phyloP scores from a whole-genome alignment of 2,113 vertebrate genomes.

The Agelaius tricolor region DNA sequence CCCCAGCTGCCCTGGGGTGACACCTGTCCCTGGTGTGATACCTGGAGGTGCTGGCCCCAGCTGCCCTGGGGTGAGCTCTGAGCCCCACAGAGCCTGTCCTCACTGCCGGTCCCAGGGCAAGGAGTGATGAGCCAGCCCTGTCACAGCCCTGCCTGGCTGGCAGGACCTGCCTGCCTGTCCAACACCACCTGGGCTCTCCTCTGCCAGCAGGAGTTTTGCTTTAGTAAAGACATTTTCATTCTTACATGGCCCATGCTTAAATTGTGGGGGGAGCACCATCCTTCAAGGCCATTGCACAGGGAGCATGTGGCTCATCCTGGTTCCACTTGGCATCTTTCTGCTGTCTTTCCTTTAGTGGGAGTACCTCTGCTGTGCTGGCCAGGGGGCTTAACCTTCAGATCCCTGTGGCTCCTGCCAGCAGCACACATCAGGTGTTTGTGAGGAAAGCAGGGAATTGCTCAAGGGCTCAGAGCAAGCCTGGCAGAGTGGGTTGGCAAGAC shows the following conservation, averaged over 20 bases:
- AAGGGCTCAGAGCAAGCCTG: background rate
- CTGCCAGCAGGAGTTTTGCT: background rate
- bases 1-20: background rate
- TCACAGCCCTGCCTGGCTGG: accelerated
- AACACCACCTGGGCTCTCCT: accelerated
- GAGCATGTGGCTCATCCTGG: background rate
- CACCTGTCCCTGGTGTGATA: background rate
- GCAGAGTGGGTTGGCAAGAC: background rate
- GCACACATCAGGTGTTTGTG: background rate
- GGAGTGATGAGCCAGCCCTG: background rate
- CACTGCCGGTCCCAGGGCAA: accelerated
- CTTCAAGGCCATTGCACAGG: background rate
- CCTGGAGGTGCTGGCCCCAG: background rate
- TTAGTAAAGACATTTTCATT: background rate
- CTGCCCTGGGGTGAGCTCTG: background rate
- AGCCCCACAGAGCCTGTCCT: background rate
- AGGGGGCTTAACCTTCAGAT: background rate
- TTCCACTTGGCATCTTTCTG: background rate
- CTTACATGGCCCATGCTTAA: background rate
- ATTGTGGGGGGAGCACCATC: background rate
- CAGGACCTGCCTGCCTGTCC: background rate
- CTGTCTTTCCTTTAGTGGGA: accelerated
- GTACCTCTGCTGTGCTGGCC: background rate
- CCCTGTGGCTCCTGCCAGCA: background rate
- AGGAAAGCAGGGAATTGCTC: background rate